These are phyloP conservation scores for Sinocyclocheilus anophthalmus DNA, from an alignment of 2,113 vertebrate species.

Conservation along the genomic window DNA sequence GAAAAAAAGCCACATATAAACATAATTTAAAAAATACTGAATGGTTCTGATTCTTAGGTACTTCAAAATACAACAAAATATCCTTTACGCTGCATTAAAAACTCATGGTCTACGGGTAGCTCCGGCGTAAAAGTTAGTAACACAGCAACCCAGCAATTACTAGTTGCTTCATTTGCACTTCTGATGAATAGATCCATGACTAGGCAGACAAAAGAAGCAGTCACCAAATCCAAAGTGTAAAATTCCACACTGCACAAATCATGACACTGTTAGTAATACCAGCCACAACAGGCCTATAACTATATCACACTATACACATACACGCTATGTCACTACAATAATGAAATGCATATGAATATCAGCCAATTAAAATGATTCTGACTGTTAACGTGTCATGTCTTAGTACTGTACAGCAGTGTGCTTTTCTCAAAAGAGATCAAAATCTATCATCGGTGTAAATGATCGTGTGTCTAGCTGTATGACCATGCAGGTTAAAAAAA, in stretches of 20 bases:
- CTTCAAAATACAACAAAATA: not conserved
- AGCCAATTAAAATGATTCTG: not conserved
- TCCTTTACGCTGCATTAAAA: not conserved
- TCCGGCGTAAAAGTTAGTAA: not conserved
- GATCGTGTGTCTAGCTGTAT: not conserved
- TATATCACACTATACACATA: not conserved
- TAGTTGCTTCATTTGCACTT: conserved; percentile 1
- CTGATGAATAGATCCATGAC: conserved; percentile 25
- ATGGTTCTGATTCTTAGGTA: not conserved
- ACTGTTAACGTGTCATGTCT: not conserved
- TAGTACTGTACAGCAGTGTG: not conserved
- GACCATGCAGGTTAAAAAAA: not conserved
- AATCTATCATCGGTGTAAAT: not conserved
- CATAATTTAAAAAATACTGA: not conserved
- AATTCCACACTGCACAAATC: not conserved
- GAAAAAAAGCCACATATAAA: not conserved
- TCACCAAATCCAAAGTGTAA: not conserved
- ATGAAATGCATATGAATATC: not conserved
- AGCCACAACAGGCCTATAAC: not conserved
- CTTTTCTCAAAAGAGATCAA: not conserved
- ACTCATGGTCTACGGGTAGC: not conserved
- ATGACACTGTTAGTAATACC: not conserved
- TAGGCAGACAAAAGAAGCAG: conserved; percentile 5
- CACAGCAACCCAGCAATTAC: conserved; percentile 3
- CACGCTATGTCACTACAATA: not conserved